These are phyloP conservation scores for Holothuria glaberrima DNA, from an alignment of 35 echinoderm and acorn worm species.

Conservation along the genomic window DNA sequence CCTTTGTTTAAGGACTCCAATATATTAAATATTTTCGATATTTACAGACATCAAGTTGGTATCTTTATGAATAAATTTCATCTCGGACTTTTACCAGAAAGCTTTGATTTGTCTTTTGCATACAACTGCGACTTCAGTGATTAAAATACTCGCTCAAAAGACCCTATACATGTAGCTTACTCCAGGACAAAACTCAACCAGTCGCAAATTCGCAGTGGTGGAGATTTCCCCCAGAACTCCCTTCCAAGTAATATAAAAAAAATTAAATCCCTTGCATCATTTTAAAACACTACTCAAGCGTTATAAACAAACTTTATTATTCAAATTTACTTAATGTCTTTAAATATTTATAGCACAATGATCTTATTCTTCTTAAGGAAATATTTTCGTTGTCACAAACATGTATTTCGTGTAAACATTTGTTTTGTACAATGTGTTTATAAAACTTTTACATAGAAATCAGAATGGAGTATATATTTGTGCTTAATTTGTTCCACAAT, in stretches of 20 bases:
- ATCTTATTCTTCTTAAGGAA: neutral
- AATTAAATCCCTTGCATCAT: neutral
- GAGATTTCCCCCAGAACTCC: neutral
- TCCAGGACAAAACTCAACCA: too few relatives aligned
- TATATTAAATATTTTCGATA: slow-evolving; percentile 4
- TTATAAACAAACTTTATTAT: neutral
- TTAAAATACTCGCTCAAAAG: neutral
- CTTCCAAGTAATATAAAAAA: neutral
- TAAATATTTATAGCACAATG: neutral
- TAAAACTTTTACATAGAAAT: slow-evolving; percentile 1
- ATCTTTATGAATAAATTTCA: neutral
- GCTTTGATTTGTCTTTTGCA: neutral
- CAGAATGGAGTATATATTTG: neutral
- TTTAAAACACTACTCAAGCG: neutral
- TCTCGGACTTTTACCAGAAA: slow-evolving; percentile 1
- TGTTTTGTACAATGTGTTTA: neutral
- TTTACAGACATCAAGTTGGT: neutral
- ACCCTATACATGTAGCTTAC: neutral
- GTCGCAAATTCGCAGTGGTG: slow-evolving; percentile 1
- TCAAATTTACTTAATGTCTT: neutral
- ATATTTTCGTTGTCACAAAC: neutral
- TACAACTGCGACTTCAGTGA: slow-evolving; percentile 11
- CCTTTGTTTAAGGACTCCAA: too few relatives aligned
- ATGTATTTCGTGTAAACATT: neutral
- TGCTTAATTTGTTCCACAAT: neutral